Percentiles rank a stretch among this genome's conserved stretches.
phyloP scores from a whole-genome alignment of 2,888 invertebrate species.

The Biston stratarius region DNA sequence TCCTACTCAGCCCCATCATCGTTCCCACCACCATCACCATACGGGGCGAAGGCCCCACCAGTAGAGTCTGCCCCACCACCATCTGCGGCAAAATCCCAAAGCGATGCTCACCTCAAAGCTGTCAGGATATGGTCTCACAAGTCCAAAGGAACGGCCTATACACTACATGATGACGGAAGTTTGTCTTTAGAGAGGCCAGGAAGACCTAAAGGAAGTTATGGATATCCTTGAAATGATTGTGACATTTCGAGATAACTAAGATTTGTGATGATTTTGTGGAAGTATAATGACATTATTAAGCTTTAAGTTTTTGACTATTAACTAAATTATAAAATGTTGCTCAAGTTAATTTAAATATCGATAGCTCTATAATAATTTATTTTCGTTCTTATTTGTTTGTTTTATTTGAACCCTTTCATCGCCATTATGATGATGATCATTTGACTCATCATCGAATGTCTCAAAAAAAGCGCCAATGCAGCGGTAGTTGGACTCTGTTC shows the following conservation, averaged over 20 bases:
- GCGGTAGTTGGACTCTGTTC: too few relatives aligned
- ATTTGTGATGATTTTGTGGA: background rate
- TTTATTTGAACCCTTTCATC: background rate
- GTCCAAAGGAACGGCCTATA: constrained; percentile 77
- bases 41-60: constrained; percentile 49
- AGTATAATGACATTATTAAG: background rate
- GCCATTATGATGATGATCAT: too few relatives aligned
- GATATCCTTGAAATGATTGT: constrained; percentile 36
- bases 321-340: background rate
- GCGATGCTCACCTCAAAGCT: constrained; percentile 79
- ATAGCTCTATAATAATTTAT: constrained; percentile 31
- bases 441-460: too few relatives aligned
- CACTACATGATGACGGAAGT: constrained; percentile 75
- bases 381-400: constrained; percentile 17
- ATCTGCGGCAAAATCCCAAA: constrained; percentile 66
- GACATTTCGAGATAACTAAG: background rate
- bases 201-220: constrained; percentile 47
- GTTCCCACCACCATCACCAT: constrained; percentile 42
- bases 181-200: constrained; percentile 67
- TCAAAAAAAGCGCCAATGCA: too few relatives aligned
- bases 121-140: constrained; percentile 77
- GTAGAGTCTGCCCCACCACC: constrained; percentile 68
- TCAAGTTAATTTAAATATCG: background rate
- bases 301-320: constrained; percentile 7
- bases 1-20: constrained; percentile 12